phyloP scores from a whole-genome alignment of 1,140 invertebrate genomes.

The Lethocerus indicus region DNA sequence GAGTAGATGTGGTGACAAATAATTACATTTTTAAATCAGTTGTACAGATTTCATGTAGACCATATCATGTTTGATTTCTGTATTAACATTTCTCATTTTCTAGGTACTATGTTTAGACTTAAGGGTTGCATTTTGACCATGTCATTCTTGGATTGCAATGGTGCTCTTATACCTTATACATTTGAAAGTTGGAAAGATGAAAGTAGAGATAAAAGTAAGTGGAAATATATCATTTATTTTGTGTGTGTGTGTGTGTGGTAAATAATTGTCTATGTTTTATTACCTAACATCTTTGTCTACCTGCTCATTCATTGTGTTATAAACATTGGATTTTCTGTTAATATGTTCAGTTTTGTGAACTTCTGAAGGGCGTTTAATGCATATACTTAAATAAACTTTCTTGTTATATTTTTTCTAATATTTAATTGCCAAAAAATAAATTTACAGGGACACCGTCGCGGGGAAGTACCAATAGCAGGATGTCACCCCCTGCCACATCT shows the following conservation, averaged over 20 bases:
- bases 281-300: no score
- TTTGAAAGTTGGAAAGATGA: conserved; percentile 80
- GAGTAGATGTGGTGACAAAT: no score
- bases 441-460: conserved; percentile 32
- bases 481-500: conserved; percentile 48
- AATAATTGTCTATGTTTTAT: no score
- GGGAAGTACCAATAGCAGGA: conserved; percentile 39
- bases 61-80: background rate
- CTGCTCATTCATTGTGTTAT: no score
- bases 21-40: background rate
- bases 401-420: no score
- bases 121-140: conserved; percentile 86
- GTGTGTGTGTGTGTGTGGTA: background rate
- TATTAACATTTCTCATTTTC: conserved; percentile 11
- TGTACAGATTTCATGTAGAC: no score
- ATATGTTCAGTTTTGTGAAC: no score
- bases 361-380: no score
- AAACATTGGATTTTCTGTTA: no score
- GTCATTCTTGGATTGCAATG: conserved; percentile 89
- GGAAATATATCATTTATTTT: background rate
- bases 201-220: conserved; percentile 41
- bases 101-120: conserved; percentile 85
- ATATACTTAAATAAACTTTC: no score
- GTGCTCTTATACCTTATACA: conserved; percentile 64
- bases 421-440: background rate